Percentiles rank a stretch among this genome's conserved stretches.
phyloP scores from a whole-genome alignment of 2,797 vertebrate genomes.

The Ciconia nigra region DNA sequence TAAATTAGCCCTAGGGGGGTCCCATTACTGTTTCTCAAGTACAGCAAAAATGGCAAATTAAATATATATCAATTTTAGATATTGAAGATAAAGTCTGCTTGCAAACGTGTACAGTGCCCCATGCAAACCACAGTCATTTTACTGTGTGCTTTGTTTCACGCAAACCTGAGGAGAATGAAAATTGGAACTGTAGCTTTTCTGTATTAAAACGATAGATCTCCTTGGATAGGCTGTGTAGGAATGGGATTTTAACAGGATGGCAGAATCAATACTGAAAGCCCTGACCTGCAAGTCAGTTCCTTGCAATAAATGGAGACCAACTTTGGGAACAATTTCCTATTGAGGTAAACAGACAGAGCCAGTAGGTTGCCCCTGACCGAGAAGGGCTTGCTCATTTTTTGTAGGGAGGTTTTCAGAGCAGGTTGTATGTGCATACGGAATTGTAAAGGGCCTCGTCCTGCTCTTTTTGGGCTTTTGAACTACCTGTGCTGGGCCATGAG shows the following conservation, averaged over 20 bases:
- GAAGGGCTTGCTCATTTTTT: not conserved
- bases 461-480: not conserved
- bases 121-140: not conserved
- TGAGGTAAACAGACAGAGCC: not conserved
- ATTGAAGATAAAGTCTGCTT: not conserved
- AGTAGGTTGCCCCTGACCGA: not conserved
- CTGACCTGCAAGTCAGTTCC: not conserved
- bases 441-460: not conserved
- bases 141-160: not conserved
- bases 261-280: not conserved
- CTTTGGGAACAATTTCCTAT: not conserved
- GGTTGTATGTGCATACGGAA: not conserved
- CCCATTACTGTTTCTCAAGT: not conserved
- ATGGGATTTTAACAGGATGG: not conserved
- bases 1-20: not conserved
- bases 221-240: not conserved
- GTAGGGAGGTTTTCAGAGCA: not conserved
- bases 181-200: not conserved
- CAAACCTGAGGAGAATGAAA: not conserved
- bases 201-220: not conserved
- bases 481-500: not conserved
- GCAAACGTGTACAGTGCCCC: not conserved
- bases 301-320: not conserved
- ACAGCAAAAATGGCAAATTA: constrained; percentile 13
- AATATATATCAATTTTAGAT: not conserved